A percentile compares a stretch with the other conserved stretches of the same genome.
Evolutionary conservation across 2,113 vertebrate genomes (phyloP).

Genomic region (Tinamus guttatus): DNA sequence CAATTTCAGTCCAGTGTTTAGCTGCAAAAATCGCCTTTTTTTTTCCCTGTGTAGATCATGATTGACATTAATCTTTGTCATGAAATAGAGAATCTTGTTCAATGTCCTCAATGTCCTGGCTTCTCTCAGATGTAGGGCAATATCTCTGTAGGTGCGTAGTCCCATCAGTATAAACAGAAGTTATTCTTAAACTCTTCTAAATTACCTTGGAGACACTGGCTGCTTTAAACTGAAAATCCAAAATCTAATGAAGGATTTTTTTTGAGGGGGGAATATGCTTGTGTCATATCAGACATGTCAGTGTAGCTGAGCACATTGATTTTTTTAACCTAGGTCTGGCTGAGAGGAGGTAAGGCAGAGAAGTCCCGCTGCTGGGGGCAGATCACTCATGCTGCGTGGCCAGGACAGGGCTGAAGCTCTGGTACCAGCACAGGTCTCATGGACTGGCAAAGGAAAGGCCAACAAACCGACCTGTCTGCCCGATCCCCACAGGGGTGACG

Average conservation of each 20-base stretch:
- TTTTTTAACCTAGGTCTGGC: background rate
- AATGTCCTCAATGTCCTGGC: background rate
- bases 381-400: rapidly evolving
- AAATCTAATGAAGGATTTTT: background rate
- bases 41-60: background rate
- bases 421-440: background rate
- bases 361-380: background rate
- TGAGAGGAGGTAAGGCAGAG: background rate
- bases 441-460: background rate
- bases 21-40: background rate
- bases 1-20: background rate
- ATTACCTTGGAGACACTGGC: background rate
- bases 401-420: background rate
- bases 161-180: conserved; percentile 1
- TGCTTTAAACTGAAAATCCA: conserved; percentile 4
- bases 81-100: background rate
- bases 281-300: background rate
- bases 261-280: background rate
- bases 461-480: background rate
- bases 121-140: conserved; percentile 38
- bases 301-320: background rate
- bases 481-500: background rate
- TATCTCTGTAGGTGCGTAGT: background rate
- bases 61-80: background rate
- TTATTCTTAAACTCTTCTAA: conserved; percentile 40